phyloP scores from a whole-genome alignment of 1,140 invertebrate species.

The Eciton burchellii region DNA sequence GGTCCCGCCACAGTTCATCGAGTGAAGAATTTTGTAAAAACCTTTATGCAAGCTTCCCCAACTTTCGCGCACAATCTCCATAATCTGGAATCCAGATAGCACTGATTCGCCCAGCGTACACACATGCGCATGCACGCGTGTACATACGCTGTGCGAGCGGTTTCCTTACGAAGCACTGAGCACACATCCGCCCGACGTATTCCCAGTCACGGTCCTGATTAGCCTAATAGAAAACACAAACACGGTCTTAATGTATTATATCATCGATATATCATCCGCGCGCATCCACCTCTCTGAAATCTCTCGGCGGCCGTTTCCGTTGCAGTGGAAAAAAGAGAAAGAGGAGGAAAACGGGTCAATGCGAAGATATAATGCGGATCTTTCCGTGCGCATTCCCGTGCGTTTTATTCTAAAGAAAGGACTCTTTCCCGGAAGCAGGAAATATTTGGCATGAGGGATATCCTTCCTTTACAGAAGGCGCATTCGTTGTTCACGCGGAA shows the following conservation, averaged over 20 bases:
- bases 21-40: constrained; percentile 17
- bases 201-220: constrained; percentile 82
- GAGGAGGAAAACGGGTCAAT: constrained; percentile 68
- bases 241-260: constrained; percentile 76
- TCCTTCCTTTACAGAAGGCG: not conserved
- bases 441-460: constrained; percentile 34
- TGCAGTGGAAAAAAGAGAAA: not conserved
- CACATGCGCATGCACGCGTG: constrained; percentile 7
- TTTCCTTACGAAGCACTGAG: constrained; percentile 42
- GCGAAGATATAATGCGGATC: constrained; percentile 68
- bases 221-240: constrained; percentile 82
- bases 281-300: constrained; percentile 60
- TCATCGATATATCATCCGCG: constrained; percentile 78
- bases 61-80: constrained; percentile 52
- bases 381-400: constrained; percentile 21
- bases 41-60: constrained; percentile 11
- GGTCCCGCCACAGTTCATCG: not conserved
- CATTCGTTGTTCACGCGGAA: not conserved
- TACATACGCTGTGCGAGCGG: constrained; percentile 27
- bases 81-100: constrained; percentile 53
- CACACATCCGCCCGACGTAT: constrained; percentile 75
- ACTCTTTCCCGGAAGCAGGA: not conserved
- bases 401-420: constrained; percentile 4
- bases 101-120: constrained; percentile 42
- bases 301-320: constrained; percentile 1